Percentiles rank a stretch among this genome's conserved stretches.
These are phyloP conservation scores for Orussus abietinus DNA, from an alignment of 1,140 invertebrate species.

Conservation along the genomic window DNA sequence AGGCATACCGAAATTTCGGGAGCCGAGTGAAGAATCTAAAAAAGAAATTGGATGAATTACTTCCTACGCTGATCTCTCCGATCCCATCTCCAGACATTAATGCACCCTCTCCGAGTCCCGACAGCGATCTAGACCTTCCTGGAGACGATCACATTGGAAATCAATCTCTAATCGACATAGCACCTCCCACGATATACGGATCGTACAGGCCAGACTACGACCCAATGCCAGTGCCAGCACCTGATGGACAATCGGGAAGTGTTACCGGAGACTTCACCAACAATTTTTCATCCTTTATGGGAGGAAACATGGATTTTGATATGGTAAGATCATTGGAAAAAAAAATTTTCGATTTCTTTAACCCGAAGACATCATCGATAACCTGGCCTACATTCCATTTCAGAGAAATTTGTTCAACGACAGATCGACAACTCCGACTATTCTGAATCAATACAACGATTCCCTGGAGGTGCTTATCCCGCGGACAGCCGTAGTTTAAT, in stretches of 20 bases:
- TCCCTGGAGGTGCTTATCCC: constrained; percentile 47
- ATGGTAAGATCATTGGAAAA: constrained; percentile 31
- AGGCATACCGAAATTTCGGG: constrained; percentile 92
- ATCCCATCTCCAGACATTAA: constrained; percentile 74
- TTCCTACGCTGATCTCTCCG: constrained; percentile 61
- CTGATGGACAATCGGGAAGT: constrained; percentile 31
- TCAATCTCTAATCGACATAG: constrained; percentile 40
- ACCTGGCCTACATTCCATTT: constrained; percentile 20
- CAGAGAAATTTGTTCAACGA: constrained; percentile 50
- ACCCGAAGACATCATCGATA: not conserved
- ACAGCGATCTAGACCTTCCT: constrained; percentile 73
- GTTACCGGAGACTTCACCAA: constrained; percentile 41
- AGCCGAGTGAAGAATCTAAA: constrained; percentile 79
- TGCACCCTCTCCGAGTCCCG: constrained; percentile 80
- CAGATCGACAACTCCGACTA: constrained; percentile 32
- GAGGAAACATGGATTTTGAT: constrained; percentile 50
- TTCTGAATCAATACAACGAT: constrained; percentile 38
- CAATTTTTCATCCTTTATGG: constrained; percentile 50
- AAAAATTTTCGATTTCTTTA: constrained; percentile 1
- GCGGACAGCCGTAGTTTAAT: constrained; percentile 2
- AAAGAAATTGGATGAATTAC: constrained; percentile 76
- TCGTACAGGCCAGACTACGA: constrained; percentile 49
- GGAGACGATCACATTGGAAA: constrained; percentile 45
- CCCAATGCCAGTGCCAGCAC: constrained; percentile 34
- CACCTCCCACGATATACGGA: constrained; percentile 46